A percentile compares a stretch with the other conserved stretches of the same genome.
These are phyloP conservation scores for Pollenia angustigena DNA, from an alignment of 2,888 invertebrate genomes.

Conservation along the genomic window DNA sequence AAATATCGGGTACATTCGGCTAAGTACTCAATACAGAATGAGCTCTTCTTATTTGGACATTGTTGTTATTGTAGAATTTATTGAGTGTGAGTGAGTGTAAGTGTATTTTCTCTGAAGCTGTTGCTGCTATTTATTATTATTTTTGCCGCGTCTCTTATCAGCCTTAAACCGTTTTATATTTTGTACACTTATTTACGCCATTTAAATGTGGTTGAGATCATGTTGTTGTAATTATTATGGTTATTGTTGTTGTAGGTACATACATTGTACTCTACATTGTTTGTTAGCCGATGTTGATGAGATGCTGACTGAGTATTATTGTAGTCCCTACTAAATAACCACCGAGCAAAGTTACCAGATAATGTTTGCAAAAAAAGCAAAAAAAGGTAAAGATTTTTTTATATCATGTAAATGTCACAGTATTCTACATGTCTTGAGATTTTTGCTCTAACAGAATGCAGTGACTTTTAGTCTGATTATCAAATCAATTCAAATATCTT, in stretches of 20 bases:
- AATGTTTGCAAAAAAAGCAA: too few species aligned
- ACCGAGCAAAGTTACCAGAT: background rate
- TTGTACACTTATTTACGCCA: conserved; percentile 70
- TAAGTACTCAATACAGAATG: conserved; percentile 50
- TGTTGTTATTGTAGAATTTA: conserved; percentile 24
- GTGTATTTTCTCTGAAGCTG: background rate
- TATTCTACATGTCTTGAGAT: too few species aligned
- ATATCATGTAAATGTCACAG: too few species aligned
- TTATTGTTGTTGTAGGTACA: conserved; percentile 51
- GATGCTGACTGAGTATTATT: conserved; percentile 36
- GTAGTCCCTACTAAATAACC: background rate
- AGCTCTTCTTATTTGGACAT: conserved; percentile 49
- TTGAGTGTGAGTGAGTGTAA: background rate
- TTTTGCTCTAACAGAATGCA: too few species aligned
- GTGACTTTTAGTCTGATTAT: too few species aligned
- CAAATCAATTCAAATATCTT: too few species aligned
- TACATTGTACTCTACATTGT: conserved; percentile 21
- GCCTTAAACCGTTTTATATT: conserved; percentile 74
- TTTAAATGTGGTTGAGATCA: conserved; percentile 74
- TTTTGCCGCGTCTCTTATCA: conserved; percentile 71
- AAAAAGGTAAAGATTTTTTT: too few species aligned
- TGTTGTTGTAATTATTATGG: conserved; percentile 61
- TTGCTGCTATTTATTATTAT: conserved; percentile 66
- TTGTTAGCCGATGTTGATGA: conserved; percentile 51
- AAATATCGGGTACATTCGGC: conserved; percentile 45